Evolutionary conservation across 1,140 invertebrate genomes (phyloP).

Genomic region (Gerris buenoi): DNA sequence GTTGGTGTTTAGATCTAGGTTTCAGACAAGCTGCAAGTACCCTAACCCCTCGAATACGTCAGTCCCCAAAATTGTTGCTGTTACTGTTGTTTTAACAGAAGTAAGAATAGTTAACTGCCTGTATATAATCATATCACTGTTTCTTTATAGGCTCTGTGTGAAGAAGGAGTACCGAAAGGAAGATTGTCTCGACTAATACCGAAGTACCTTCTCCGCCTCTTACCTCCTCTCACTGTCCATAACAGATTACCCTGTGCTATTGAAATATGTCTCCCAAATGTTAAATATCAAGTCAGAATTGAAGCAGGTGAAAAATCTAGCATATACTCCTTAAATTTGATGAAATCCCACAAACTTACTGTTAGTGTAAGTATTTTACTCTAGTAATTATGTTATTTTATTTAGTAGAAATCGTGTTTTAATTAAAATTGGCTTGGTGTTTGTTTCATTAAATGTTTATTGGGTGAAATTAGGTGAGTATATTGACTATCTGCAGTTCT

Average conservation of each 20-base stretch:
- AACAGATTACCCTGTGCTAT: slow-evolving; percentile 59
- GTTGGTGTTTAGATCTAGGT: too few species aligned
- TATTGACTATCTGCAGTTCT: too few species aligned
- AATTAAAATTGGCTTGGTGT: too few species aligned
- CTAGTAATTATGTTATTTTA: not conserved
- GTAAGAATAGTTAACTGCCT: too few species aligned
- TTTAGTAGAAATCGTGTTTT: not conserved
- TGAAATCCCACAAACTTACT: slow-evolving; percentile 38
- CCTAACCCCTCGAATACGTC: too few species aligned
- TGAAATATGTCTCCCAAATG: slow-evolving; percentile 37
- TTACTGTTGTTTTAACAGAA: too few species aligned
- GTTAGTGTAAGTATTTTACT: slow-evolving; percentile 38
- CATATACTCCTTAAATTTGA: slow-evolving; percentile 46
- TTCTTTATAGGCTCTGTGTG: slow-evolving; percentile 31
- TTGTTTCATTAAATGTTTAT: too few species aligned
- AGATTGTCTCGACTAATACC: slow-evolving; percentile 38
- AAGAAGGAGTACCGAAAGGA: slow-evolving; percentile 29
- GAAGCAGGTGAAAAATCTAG: slow-evolving; percentile 55
- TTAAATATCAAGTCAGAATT: slow-evolving; percentile 39
- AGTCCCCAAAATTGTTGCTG: too few species aligned
- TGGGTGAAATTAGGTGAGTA: too few species aligned
- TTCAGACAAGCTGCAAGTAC: too few species aligned
- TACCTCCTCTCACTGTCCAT: slow-evolving; percentile 56
- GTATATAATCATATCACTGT: not conserved
- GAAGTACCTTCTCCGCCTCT: slow-evolving; percentile 52